A percentile compares a stretch with the other conserved stretches of the same genome.
These are phyloP conservation scores for Caenorhabditis brenneri DNA, from an alignment of 1,140 invertebrate genomes.

Conservation along the genomic window DNA sequence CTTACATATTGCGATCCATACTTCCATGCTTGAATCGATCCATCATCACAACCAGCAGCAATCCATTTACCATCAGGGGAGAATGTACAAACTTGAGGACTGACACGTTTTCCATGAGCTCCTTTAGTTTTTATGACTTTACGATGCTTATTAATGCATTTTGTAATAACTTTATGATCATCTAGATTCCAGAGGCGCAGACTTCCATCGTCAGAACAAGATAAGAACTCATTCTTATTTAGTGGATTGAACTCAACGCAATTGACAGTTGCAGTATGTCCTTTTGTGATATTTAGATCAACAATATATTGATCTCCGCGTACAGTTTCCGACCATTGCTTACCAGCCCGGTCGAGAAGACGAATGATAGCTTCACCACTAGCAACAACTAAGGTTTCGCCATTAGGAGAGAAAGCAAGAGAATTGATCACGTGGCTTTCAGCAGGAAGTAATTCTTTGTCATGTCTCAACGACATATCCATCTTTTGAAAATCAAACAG, in stretches of 20 bases:
- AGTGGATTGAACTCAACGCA: conserved; percentile 92
- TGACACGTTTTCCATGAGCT: conserved; percentile 84
- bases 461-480: conserved; percentile 87
- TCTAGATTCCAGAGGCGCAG: conserved; percentile 85
- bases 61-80: conserved; percentile 86
- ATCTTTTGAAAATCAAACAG: conserved; percentile 99
- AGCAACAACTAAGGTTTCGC: conserved; percentile 89
- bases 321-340: conserved; percentile 90
- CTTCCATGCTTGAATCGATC: conserved; percentile 97
- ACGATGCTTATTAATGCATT: conserved; percentile 77
- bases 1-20: conserved; percentile 78
- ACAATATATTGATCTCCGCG: conserved; percentile 90
- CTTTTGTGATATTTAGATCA: conserved; percentile 92
- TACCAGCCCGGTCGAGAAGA: conserved; percentile 90
- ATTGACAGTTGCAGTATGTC: conserved; percentile 89
- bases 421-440: conserved; percentile 90
- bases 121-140: conserved; percentile 84
- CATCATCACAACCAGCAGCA: conserved; percentile 89
- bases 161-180: conserved; percentile 76
- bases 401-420: conserved; percentile 88
- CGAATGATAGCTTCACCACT: conserved; percentile 87
- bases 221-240: conserved; percentile 88
- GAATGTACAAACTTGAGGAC: conserved; percentile 84
- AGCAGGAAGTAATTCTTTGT: conserved; percentile 88
- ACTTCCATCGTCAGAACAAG: conserved; percentile 88